phyloP scores from a whole-genome alignment of 2,888 invertebrate species.

The Pseudococcus viburni region DNA sequence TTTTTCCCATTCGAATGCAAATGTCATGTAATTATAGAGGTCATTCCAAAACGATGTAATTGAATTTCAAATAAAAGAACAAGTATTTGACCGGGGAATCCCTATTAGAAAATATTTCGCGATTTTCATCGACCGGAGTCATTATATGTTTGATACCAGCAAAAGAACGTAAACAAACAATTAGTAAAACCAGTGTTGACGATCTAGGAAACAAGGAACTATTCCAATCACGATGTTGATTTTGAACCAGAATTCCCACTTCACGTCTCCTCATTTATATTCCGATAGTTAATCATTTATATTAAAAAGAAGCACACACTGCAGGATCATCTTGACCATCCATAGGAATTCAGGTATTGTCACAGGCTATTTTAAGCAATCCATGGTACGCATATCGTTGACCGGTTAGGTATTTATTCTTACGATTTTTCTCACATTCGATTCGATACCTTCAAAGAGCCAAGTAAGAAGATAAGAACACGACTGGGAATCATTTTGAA shows the following conservation, averaged over 20 bases:
- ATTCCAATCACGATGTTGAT: no score
- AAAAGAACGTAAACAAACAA: not conserved
- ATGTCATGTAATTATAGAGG: no score
- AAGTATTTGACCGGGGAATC: not conserved
- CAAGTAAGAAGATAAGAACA: not conserved
- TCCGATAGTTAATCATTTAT: no score
- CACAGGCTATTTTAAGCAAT: conserved; percentile 3
- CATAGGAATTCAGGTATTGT: not conserved
- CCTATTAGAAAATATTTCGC: not conserved
- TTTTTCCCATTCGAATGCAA: no score
- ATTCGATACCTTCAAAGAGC: not conserved
- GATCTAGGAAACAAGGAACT: not conserved
- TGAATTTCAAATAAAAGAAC: not conserved
- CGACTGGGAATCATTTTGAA: not conserved
- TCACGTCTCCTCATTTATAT: no score
- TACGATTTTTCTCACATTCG: not conserved
- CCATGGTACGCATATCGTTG: not conserved
- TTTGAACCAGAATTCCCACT: no score
- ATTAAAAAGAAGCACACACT: not conserved
- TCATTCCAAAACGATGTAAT: no score
- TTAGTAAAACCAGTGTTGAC: no score
- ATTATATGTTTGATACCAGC: not conserved
- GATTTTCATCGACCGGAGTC: not conserved
- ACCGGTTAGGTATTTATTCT: conserved; percentile 1
- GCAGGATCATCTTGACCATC: not conserved